A percentile compares a stretch with the other conserved stretches of the same genome.
phyloP scores from a whole-genome alignment of 2,113 vertebrate genomes.

The Trachemys scripta region DNA sequence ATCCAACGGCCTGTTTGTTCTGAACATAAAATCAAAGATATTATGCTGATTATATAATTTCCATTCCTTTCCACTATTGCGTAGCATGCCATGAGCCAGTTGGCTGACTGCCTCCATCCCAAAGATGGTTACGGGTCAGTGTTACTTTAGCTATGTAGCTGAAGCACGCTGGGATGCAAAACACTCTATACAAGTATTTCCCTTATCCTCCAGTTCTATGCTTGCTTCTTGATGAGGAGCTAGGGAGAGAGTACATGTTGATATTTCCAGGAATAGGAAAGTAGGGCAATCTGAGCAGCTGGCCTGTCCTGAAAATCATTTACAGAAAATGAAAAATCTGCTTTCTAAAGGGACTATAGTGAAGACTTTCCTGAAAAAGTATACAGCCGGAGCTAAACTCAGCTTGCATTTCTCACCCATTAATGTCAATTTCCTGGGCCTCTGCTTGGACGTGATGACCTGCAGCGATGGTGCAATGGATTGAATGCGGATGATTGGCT shows the following conservation, averaged over 20 bases:
- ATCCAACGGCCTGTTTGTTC: not conserved
- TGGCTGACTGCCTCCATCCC: not conserved
- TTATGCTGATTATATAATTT: not conserved
- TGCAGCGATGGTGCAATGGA: constrained; percentile 96
- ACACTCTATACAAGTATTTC: not conserved
- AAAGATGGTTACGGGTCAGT: not conserved
- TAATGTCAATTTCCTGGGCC: constrained; percentile 95
- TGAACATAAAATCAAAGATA: not conserved
- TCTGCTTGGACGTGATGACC: constrained; percentile 99
- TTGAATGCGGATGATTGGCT: constrained; percentile 96
- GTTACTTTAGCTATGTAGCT: not conserved
- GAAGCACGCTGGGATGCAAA: not conserved
- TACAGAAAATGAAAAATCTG: not conserved
- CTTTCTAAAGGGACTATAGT: not conserved
- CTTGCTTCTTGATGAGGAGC: not conserved
- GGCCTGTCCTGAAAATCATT: not conserved
- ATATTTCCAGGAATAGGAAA: not conserved
- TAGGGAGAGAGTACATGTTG: not conserved
- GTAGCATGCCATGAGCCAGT: not conserved
- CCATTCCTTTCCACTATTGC: not conserved
- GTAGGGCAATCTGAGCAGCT: not conserved
- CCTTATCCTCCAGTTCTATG: not conserved
- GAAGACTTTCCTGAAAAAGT: not conserved
- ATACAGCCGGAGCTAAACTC: not conserved
- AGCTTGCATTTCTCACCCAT: constrained; percentile 88